Evolutionary conservation across 2,888 invertebrate species (phyloP).

Genomic region (Troglohyphantes excavatus): DNA sequence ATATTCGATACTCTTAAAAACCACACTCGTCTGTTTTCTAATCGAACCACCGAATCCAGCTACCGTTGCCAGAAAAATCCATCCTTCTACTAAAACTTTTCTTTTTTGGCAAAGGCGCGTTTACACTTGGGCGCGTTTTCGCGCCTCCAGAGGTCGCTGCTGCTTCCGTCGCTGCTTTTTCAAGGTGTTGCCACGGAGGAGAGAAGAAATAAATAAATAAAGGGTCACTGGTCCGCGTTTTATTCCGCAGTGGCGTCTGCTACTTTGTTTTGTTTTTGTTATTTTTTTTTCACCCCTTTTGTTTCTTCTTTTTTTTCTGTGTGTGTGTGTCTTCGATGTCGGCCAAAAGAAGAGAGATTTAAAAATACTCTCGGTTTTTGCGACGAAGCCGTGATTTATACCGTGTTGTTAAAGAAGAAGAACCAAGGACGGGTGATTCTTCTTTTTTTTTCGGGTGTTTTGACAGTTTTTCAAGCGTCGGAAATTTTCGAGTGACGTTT

Average conservation of each 20-base stretch:
- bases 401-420: neutral
- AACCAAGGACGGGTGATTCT: neutral
- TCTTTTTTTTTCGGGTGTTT: conserved; percentile 40
- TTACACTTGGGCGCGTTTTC: conserved; percentile 49
- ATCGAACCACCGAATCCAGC: conserved; percentile 14
- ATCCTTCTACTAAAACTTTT: conserved; percentile 20
- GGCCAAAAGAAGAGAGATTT: conserved; percentile 37
- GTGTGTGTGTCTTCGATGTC: conserved; percentile 31
- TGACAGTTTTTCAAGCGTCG: conserved; percentile 33
- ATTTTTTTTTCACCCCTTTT: neutral
- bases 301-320: conserved; percentile 9
- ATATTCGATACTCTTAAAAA: conserved; percentile 55
- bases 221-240: conserved; percentile 69
- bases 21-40: conserved; percentile 23
- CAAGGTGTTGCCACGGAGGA: conserved; percentile 44
- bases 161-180: conserved; percentile 26
- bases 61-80: conserved; percentile 51
- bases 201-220: conserved; percentile 31
- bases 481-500: conserved; percentile 1
- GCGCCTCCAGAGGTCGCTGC: conserved; percentile 40
- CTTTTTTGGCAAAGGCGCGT: conserved; percentile 59
- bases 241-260: conserved; percentile 61
- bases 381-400: conserved; percentile 40
- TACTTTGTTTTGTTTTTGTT: conserved; percentile 21
- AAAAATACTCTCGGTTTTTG: conserved; percentile 60